Evolutionary conservation across 1,140 invertebrate species (phyloP).

Genomic region (Sycophila sp.): DNA sequence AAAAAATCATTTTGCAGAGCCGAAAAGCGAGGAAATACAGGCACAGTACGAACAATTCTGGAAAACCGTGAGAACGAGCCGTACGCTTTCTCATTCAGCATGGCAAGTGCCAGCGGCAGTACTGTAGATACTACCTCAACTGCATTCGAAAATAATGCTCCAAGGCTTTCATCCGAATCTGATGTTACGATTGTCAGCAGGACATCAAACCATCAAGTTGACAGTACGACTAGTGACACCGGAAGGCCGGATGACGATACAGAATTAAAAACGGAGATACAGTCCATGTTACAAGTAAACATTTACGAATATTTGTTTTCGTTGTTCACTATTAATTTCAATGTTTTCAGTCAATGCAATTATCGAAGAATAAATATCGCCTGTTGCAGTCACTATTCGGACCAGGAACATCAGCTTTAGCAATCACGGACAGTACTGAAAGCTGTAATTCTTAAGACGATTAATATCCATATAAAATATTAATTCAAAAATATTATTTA

Average conservation of each 20-base stretch:
- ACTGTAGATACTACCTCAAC: background rate
- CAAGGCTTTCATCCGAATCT: conserved; percentile 10
- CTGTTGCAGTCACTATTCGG: conserved; percentile 4
- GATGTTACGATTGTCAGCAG: background rate
- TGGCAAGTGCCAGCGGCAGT: background rate
- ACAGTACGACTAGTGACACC: background rate
- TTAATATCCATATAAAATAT: too few relatives aligned
- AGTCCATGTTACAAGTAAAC: conserved; percentile 12
- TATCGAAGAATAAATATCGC: too few relatives aligned
- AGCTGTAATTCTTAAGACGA: background rate
- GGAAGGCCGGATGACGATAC: background rate
- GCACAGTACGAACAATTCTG: background rate
- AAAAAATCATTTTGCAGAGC: conserved; percentile 19
- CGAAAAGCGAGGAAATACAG: conserved; percentile 32
- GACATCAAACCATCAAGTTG: background rate
- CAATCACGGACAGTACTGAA: conserved; percentile 4
- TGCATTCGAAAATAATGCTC: background rate
- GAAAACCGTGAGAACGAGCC: conserved; percentile 16
- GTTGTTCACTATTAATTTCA: too few relatives aligned
- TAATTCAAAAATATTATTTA: background rate
- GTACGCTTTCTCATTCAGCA: background rate
- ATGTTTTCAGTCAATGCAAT: too few relatives aligned
- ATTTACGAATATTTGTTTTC: too few relatives aligned
- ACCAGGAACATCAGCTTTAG: background rate
- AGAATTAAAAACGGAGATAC: background rate